Conservation (phyloP, 2,888 invertebrate genomes). For the Oscheius onirici region DNA sequence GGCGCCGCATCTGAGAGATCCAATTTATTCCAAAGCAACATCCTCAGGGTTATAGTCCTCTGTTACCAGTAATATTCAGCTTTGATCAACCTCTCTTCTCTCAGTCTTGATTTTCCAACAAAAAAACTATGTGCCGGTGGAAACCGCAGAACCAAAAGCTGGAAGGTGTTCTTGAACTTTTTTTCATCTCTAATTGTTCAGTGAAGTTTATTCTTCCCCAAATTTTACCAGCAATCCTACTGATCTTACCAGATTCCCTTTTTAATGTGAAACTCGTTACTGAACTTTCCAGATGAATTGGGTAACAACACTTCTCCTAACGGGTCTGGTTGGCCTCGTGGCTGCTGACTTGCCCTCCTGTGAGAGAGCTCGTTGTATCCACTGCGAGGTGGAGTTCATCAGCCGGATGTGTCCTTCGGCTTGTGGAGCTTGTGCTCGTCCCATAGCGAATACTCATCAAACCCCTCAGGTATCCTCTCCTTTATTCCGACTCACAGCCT, state of each 20-base stretch:
- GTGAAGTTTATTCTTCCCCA: neutral
- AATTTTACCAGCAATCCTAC: neutral
- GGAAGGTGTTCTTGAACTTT: neutral
- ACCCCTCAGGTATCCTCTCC: neutral
- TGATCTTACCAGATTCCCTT: neutral
- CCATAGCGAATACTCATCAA: neutral
- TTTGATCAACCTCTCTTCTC: too few species aligned
- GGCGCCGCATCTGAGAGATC: slow-evolving; percentile 14
- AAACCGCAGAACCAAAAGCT: too few species aligned
- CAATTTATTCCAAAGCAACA: slow-evolving; percentile 12
- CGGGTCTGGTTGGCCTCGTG: slow-evolving; percentile 16
- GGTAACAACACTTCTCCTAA: neutral
- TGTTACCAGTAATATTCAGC: too few species aligned
- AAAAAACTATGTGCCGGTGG: too few species aligned
- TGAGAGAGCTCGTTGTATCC: slow-evolving; percentile 64
- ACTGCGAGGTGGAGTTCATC: slow-evolving; percentile 68
- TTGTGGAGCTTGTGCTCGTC: slow-evolving; percentile 37
- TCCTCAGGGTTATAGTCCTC: neutral
- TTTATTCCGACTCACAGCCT: too few species aligned
- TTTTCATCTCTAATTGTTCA: neutral
- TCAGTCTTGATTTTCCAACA: too few species aligned
- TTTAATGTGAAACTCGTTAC: neutral
- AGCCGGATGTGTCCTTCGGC: slow-evolving; percentile 57
- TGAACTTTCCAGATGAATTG: slow-evolving; percentile 15
- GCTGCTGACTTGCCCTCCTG: slow-evolving; percentile 66